These are phyloP conservation scores for Picathartes gymnocephalus DNA, from an alignment of 2,113 vertebrate genomes.

Conservation along the genomic window DNA sequence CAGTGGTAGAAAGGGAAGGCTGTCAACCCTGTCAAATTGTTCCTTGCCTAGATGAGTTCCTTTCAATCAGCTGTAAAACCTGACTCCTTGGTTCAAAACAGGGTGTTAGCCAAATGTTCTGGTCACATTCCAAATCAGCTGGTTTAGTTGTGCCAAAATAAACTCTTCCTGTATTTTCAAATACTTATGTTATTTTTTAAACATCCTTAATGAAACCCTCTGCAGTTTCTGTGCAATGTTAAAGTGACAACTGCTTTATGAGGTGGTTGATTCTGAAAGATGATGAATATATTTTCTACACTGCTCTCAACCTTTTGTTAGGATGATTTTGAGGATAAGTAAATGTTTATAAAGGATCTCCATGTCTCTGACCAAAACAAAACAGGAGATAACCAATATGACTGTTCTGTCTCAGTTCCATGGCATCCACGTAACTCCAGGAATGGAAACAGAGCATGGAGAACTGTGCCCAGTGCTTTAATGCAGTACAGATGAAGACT, in stretches of 20 bases:
- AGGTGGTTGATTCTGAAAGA: not conserved
- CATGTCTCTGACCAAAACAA: not conserved
- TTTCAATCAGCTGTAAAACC: not conserved
- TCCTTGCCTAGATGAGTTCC: constrained; percentile 12
- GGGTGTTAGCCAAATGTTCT: not conserved
- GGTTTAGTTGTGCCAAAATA: constrained; percentile 35
- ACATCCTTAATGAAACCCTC: not conserved
- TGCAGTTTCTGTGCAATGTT: not conserved
- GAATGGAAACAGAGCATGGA: not conserved
- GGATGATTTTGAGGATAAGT: not conserved
- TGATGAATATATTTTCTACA: not conserved
- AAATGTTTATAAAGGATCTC: constrained; percentile 4
- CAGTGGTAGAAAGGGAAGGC: not conserved
- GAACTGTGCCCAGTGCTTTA: not conserved
- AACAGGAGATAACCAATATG: not conserved
- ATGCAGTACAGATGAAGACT: not conserved
- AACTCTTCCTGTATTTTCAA: not conserved
- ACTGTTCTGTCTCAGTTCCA: not conserved
- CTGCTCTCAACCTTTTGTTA: not conserved
- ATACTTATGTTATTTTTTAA: constrained; percentile 25
- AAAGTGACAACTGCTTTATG: not conserved
- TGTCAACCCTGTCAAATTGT: not conserved
- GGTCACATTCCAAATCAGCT: constrained; percentile 7
- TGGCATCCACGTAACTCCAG: not conserved
- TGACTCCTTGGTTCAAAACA: constrained; percentile 7